Evolutionary conservation across 2,797 vertebrate genomes (phyloP).

Genomic region (Macroramphosus scolopax): DNA sequence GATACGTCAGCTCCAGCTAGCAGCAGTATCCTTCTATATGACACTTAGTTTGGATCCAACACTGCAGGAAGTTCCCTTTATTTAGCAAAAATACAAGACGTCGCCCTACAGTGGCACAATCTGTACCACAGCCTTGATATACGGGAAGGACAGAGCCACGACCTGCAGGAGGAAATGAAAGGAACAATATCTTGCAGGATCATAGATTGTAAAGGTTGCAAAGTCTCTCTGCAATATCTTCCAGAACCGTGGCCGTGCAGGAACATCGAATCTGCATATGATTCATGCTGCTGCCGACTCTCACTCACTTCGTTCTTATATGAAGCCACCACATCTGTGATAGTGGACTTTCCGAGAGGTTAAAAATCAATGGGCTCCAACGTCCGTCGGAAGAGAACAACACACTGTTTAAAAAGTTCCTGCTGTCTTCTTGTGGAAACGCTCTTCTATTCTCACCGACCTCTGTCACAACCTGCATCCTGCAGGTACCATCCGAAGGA

Average conservation of each 20-base stretch:
- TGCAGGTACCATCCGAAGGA: slow-evolving; percentile 74
- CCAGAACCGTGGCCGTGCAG: no score
- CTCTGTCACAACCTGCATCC: slow-evolving; percentile 66
- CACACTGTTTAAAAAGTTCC: slow-evolving; percentile 37
- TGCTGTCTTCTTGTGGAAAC: slow-evolving; percentile 52
- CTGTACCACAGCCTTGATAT: no score
- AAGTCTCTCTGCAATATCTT: no score
- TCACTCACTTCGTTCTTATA: no score
- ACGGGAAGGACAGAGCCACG: no score
- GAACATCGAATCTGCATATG: no score
- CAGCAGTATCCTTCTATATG: slow-evolving; percentile 10
- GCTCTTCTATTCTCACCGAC: slow-evolving; percentile 49
- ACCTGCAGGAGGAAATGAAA: no score
- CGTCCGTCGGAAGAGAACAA: slow-evolving; percentile 43
- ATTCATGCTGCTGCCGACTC: slow-evolving; percentile 7
- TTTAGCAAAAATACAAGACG: neutral
- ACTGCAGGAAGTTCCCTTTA: slow-evolving; percentile 18
- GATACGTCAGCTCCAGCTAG: slow-evolving; percentile 27
- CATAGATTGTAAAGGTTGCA: no score
- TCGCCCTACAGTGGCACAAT: neutral
- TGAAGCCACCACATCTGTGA: no score
- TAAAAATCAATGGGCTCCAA: slow-evolving; percentile 50
- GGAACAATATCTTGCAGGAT: no score
- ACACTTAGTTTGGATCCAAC: slow-evolving; percentile 28
- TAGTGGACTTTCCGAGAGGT: no score